These are phyloP conservation scores for Chlorops oryzae DNA, from an alignment of 1,140 invertebrate genomes.

Conservation along the genomic window DNA sequence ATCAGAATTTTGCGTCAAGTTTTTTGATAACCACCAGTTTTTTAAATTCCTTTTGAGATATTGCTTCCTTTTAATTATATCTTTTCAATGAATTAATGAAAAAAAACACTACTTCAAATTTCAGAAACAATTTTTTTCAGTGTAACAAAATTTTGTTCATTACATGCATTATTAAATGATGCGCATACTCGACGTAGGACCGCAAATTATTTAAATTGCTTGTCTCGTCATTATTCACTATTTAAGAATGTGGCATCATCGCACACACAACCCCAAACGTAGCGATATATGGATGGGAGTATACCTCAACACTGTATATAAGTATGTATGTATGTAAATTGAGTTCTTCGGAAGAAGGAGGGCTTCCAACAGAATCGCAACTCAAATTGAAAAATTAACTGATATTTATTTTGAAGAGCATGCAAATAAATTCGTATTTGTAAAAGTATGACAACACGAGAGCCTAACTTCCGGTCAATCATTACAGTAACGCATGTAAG, in stretches of 20 bases:
- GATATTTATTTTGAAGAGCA: background rate
- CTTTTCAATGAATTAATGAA: no score
- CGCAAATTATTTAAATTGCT: constrained; percentile 49
- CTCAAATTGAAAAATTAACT: background rate
- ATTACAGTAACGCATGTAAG: no score
- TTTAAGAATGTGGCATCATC: no score
- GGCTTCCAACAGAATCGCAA: constrained; percentile 8
- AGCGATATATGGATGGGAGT: constrained; percentile 13
- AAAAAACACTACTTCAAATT: no score
- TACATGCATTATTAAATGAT: constrained; percentile 47
- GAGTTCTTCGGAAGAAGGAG: background rate
- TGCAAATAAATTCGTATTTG: no score
- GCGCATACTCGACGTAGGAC: constrained; percentile 47
- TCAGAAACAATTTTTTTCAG: constrained; percentile 28
- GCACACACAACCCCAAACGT: constrained; percentile 27
- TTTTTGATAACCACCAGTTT: constrained; percentile 11
- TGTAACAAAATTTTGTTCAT: constrained; percentile 28
- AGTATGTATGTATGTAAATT: constrained; percentile 8
- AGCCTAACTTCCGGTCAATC: no score
- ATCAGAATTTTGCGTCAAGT: no score
- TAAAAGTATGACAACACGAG: no score
- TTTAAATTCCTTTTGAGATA: constrained; percentile 3
- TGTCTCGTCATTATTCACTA: constrained; percentile 49
- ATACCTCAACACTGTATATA: constrained; percentile 8
- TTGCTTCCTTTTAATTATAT: background rate